Evolutionary conservation across 92 coral and sea anemone species (phyloP).

Genomic region (Siderastrea radians): DNA sequence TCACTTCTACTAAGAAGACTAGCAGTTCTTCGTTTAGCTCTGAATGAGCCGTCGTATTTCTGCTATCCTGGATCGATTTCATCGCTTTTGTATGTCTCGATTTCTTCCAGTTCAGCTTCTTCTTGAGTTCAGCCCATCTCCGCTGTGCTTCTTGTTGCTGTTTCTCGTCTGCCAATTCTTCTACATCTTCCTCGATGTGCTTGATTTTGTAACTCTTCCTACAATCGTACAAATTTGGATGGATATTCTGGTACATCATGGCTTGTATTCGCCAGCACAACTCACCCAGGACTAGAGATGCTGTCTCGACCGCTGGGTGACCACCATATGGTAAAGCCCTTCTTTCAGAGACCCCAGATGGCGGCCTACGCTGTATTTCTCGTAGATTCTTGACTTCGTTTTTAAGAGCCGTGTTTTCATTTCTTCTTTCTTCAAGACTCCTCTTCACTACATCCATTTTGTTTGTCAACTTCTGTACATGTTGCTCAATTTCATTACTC

Average conservation of each 20-base stretch:
- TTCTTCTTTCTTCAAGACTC: background rate
- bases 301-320: background rate
- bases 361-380: background rate
- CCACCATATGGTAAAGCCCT: background rate
- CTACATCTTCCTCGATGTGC: slow-evolving; percentile 7
- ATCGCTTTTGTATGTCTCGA: slow-evolving; percentile 34
- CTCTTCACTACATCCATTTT: slow-evolving; percentile 23
- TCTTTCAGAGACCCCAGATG: background rate
- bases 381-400: slow-evolving; percentile 51
- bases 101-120: slow-evolving; percentile 51
- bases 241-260: slow-evolving; percentile 53
- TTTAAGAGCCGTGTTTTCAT: slow-evolving; percentile 40
- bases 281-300: slow-evolving; percentile 39
- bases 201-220: slow-evolving; percentile 57
- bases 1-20: background rate
- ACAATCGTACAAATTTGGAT: slow-evolving; percentile 26
- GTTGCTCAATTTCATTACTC: background rate
- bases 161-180: slow-evolving; percentile 15
- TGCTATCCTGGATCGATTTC: slow-evolving; percentile 61
- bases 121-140: slow-evolving; percentile 7
- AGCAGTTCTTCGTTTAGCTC: slow-evolving; percentile 24
- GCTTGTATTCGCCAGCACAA: slow-evolving; percentile 54
- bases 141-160: background rate
- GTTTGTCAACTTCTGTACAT: background rate
- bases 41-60: slow-evolving; percentile 60